phyloP scores from a whole-genome alignment of 2,113 vertebrate genomes.

The Speoplatyrhinus poulsoni region DNA sequence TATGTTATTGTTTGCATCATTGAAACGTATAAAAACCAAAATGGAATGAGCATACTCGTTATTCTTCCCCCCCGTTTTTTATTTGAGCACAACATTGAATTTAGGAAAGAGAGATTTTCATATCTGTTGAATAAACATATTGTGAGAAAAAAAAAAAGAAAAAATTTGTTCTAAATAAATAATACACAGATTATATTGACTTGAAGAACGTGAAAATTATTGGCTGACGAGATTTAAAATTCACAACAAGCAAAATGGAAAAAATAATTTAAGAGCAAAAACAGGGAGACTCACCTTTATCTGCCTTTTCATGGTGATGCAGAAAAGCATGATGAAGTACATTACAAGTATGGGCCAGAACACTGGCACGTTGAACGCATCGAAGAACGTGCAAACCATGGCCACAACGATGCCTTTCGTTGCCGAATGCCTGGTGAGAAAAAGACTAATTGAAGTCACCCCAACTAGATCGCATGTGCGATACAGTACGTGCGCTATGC shows the following conservation, averaged over 20 bases:
- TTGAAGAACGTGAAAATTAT: no score
- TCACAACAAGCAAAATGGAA: neutral
- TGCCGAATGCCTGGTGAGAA: conserved; percentile 88
- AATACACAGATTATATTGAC: no score
- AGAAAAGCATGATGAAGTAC: conserved; percentile 99
- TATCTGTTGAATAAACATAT: no score
- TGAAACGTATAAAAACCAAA: no score
- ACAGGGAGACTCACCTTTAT: conserved; percentile 85
- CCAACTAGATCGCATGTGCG: neutral
- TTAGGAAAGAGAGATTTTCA: no score
- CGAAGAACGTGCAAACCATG: conserved; percentile 97
- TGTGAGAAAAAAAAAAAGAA: no score
- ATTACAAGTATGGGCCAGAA: conserved; percentile 99
- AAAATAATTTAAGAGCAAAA: neutral
- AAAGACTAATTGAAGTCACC: neutral
- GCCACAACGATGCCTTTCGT: conserved; percentile 97
- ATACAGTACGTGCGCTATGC: no score
- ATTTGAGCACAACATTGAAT: no score
- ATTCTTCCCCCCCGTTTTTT: no score
- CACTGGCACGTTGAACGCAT: conserved; percentile 97
- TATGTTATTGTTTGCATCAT: no score
- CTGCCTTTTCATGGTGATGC: conserved; percentile 99
- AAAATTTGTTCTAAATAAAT: no score
- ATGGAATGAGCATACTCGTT: no score
- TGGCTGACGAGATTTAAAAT: neutral